phyloP scores from a whole-genome alignment of 1,140 invertebrate genomes.

The Diorhabda carinulata region DNA sequence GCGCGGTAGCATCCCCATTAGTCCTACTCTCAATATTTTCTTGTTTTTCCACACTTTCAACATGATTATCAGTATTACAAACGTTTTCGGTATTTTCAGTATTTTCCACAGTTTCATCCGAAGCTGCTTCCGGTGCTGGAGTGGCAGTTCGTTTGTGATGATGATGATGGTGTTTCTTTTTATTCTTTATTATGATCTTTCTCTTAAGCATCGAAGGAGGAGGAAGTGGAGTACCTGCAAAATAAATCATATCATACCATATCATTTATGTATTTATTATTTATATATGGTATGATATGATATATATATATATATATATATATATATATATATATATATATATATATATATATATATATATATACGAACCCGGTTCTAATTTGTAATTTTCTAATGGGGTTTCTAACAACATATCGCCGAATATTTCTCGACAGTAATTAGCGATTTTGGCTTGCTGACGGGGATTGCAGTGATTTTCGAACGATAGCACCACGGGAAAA shows the following conservation, averaged over 20 bases:
- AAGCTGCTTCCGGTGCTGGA: conserved; percentile 44
- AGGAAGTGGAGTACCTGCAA: conserved; percentile 73
- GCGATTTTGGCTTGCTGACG: conserved; percentile 97
- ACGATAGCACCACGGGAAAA: conserved; percentile 92
- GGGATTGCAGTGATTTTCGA: conserved; percentile 97
- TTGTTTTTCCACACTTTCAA: background rate
- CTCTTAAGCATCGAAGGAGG: conserved; percentile 78
- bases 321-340: too few relatives aligned
- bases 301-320: too few relatives aligned
- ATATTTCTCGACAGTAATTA: conserved; percentile 91
- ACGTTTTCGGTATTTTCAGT: background rate
- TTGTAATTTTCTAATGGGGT: conserved; percentile 81
- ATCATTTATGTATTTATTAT: too few relatives aligned
- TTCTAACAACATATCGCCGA: conserved; percentile 92
- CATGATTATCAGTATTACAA: background rate
- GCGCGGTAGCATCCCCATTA: conserved; percentile 58
- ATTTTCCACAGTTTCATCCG: background rate
- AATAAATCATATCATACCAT: background rate
- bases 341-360: too few relatives aligned
- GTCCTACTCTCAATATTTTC: conserved; percentile 46
- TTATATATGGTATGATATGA: too few relatives aligned
- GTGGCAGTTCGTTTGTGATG: conserved; percentile 52
- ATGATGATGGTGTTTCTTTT: conserved; percentile 92
- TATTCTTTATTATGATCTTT: conserved; percentile 98
- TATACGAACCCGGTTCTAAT: conserved; percentile 57